Conservation (phyloP, 1,140 invertebrate species). For the Streblospio benedicti region DNA sequence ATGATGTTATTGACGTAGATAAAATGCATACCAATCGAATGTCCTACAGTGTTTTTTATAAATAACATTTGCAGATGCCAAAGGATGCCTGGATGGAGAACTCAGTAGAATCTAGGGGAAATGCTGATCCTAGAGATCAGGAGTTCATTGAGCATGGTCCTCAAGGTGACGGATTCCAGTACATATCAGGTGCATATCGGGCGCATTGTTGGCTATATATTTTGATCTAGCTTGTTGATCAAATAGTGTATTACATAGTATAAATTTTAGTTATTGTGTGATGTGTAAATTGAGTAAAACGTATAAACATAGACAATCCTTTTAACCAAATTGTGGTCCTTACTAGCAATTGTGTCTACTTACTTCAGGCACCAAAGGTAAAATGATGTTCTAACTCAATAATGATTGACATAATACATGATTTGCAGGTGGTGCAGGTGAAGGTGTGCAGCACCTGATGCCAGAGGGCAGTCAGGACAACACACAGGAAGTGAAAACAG, state of each 20-base stretch:
- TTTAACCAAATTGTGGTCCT: neutral
- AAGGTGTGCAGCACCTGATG: slow-evolving; percentile 61
- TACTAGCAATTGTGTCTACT: neutral
- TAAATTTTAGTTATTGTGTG: neutral
- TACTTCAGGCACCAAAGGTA: neutral
- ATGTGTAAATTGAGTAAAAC: neutral
- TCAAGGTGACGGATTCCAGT: neutral
- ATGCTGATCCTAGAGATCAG: neutral
- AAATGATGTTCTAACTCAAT: neutral
- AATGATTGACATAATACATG: neutral
- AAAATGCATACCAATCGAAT: neutral
- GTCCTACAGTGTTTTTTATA: neutral
- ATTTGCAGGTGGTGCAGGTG: slow-evolving; percentile 59
- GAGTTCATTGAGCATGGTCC: slow-evolving; percentile 5
- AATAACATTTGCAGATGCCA: neutral
- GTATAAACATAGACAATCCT: neutral
- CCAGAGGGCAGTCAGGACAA: slow-evolving; percentile 57
- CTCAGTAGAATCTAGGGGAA: neutral
- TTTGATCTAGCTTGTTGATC: neutral
- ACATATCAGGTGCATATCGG: slow-evolving; percentile 11
- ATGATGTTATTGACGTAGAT: neutral
- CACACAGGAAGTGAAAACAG: slow-evolving; percentile 67
- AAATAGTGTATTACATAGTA: neutral
- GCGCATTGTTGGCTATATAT: neutral
- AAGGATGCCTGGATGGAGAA: neutral